These are phyloP conservation scores for Brachirus orientalis DNA, from an alignment of 2,113 vertebrate genomes.

Conservation along the genomic window DNA sequence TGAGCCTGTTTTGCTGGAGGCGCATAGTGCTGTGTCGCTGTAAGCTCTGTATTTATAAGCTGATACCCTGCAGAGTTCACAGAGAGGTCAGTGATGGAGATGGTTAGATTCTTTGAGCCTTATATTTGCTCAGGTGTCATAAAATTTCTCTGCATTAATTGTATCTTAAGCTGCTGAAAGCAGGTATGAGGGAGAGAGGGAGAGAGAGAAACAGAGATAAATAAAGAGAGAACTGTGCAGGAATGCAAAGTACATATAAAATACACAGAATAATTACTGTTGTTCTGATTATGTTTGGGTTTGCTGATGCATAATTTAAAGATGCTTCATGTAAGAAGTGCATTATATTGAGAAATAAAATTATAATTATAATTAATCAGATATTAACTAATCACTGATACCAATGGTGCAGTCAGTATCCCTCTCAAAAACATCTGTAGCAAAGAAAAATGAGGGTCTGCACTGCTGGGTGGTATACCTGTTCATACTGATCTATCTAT, in stretches of 20 bases:
- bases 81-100: conserved; percentile 53
- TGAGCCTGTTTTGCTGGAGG: conserved; percentile 43
- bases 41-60: conserved; percentile 57
- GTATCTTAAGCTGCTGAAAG: too few species aligned
- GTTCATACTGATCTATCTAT: background rate
- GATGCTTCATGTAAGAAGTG: too few species aligned
- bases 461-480: too few species aligned
- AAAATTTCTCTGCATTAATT: background rate
- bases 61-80: conserved; percentile 56
- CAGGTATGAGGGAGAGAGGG: background rate
- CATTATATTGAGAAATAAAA: too few species aligned
- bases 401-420: too few species aligned
- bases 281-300: conserved; percentile 8
- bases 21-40: conserved; percentile 37
- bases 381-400: too few species aligned
- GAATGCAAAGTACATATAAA: background rate
- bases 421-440: too few species aligned
- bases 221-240: too few species aligned
- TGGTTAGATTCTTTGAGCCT: conserved; percentile 28
- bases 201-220: background rate
- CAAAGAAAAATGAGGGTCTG: too few species aligned
- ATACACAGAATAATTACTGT: background rate
- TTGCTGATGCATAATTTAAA: too few species aligned
- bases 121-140: conserved; percentile 27
- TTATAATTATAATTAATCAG: too few species aligned